Base-by-base conservation (phyloP, 2,888 invertebrate genomes). In the Tetragnatha montana region DNA sequence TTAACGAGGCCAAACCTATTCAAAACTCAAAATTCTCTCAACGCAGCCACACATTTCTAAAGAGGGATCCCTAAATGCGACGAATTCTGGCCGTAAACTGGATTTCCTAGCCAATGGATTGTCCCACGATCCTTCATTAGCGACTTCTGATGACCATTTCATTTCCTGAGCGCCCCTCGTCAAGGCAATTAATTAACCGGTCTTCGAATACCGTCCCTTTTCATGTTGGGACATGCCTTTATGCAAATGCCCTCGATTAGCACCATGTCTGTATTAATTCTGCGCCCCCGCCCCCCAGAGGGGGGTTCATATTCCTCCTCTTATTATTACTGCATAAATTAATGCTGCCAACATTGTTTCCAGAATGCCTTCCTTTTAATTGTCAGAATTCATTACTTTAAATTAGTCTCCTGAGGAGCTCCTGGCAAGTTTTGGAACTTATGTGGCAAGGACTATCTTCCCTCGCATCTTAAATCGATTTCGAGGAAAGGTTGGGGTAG, bases 281-380 rank as follows among this genome's bases (percentile, higher is more conserved):
- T 69, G 69, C 75, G 83, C 75, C 70, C 74, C 47, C 73, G 35
- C 68, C 75, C 80, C 60, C 79, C 70, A 50, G 80, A 35, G 35
- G 4, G 79, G 73, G 86, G 86, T 86, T 80, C 80, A 86, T 86
- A 86, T 86, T 85, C 74, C 80, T 60, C 79, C 80, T 60, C 79
- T 86, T 80, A 86, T 86, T 86, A 86, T 86, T 86, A 21, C 80
- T 74, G 86, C 80, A 86, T 86, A 81, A 86, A 86, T 86, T 86
- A 86, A 86, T 86, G 79, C 85, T 68, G 22, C 85, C 76, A 85
- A 85, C 85, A 74, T 19, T 50, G 60, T 22, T 74, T 21, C 76
- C 78, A 60, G 51, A 60, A 60, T 60, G 78, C 51, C 60, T 50
- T 80, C 80, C 86, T 86, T 86, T 86, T 86, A 86, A 86, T 86